These are phyloP conservation scores for Amphipoea oculea DNA, from an alignment of 2,888 invertebrate species.

Conservation along the genomic window DNA sequence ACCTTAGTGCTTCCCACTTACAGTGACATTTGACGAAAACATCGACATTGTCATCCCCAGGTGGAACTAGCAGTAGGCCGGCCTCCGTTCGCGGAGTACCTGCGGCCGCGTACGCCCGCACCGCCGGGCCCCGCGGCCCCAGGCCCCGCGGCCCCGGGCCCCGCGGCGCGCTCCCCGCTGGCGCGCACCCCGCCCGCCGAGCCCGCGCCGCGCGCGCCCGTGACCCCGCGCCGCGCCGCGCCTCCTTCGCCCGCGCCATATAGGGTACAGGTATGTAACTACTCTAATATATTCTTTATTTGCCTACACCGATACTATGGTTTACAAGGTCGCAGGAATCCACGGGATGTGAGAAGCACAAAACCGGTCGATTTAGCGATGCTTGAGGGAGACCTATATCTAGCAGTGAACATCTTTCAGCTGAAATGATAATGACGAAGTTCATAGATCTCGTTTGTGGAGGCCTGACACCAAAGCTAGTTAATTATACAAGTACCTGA, in stretches of 20 bases:
- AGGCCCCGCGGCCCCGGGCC: slow-evolving; percentile 39
- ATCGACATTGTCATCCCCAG: slow-evolving; percentile 61
- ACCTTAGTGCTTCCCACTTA: no score
- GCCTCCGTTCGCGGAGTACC: slow-evolving; percentile 82
- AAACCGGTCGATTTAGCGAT: neutral
- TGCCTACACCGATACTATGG: neutral
- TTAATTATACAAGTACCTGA: neutral
- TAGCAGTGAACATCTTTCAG: neutral
- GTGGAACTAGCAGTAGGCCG: slow-evolving; percentile 86
- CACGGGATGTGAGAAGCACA: no score
- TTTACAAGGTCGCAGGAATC: neutral
- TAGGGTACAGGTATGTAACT: slow-evolving; percentile 29
- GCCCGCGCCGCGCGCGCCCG: slow-evolving; percentile 67
- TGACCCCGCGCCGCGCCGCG: slow-evolving; percentile 44
- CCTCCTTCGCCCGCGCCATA: slow-evolving; percentile 51
- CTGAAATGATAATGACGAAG: neutral
- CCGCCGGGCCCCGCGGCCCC: slow-evolving; percentile 59
- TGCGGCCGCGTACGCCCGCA: slow-evolving; percentile 71
- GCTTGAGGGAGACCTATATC: neutral
- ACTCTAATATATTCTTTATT: neutral
- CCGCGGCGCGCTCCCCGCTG: slow-evolving; percentile 70
- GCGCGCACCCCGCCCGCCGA: slow-evolving; percentile 62
- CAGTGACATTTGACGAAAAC: neutral
- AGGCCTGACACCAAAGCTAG: neutral
- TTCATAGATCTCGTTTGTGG: neutral